Evolutionary conservation across 2,888 invertebrate species (phyloP).

Genomic region (Acronicta leporina): DNA sequence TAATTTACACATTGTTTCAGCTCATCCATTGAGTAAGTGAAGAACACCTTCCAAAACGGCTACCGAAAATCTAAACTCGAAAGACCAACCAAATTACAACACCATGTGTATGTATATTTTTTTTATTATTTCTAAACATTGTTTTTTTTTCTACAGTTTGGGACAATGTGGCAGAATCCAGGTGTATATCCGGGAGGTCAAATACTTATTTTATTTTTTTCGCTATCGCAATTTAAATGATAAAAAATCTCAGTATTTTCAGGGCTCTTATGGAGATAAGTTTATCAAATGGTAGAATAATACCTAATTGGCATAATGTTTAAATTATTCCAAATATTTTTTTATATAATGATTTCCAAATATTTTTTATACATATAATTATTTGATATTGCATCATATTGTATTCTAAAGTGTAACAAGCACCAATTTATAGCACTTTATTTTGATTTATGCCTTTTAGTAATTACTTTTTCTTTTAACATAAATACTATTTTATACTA

Average conservation of each 20-base stretch:
- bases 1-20: slow-evolving; percentile 63
- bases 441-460: background rate
- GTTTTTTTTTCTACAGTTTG: slow-evolving; percentile 71
- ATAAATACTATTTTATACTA: background rate
- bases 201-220: slow-evolving; percentile 50
- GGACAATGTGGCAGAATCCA: slow-evolving; percentile 84
- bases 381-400: too few relatives aligned
- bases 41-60: slow-evolving; percentile 76
- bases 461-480: background rate
- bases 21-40: slow-evolving; percentile 63
- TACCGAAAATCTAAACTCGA: slow-evolving; percentile 76
- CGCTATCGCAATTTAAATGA: slow-evolving; percentile 36
- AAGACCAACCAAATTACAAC: slow-evolving; percentile 83
- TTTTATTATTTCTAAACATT: slow-evolving; percentile 52
- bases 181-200: slow-evolving; percentile 86
- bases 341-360: background rate
- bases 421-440: slow-evolving; percentile 2
- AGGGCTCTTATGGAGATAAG: background rate
- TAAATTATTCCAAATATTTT: background rate
- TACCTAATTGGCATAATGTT: background rate
- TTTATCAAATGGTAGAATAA: slow-evolving; percentile 6
- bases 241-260: slow-evolving; percentile 34
- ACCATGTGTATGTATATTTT: slow-evolving; percentile 86
- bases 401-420: background rate
- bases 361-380: background rate